Percentiles rank a stretch among this genome's conserved stretches.
Conservation (phyloP, 2,113 vertebrate genomes). For the Macrotis lagotis region DNA sequence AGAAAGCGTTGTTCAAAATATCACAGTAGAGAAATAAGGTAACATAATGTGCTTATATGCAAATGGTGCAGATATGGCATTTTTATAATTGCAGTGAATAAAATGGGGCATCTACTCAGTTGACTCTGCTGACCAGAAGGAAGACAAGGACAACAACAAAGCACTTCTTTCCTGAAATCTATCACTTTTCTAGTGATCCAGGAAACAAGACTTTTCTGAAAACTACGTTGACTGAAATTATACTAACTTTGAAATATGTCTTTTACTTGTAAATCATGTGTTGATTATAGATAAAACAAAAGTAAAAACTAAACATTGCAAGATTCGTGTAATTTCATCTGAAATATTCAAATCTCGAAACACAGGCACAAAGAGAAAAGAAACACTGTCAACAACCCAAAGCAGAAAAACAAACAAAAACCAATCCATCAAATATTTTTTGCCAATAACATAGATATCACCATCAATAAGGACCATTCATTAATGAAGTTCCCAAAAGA, state of each 20-base stretch:
- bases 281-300: background rate
- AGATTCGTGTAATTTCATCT: slow-evolving; percentile 34
- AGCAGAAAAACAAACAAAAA: slow-evolving; percentile 56
- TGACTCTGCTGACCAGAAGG: background rate
- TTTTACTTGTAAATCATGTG: background rate
- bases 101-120: slow-evolving; percentile 10
- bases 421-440: slow-evolving; percentile 5
- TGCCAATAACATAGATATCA: background rate
- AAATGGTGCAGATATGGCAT: slow-evolving; percentile 1
- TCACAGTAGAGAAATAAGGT: background rate
- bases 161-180: background rate
- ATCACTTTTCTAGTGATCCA: background rate
- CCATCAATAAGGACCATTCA: background rate
- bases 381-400: slow-evolving; percentile 23
- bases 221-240: background rate
- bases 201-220: slow-evolving; percentile 24
- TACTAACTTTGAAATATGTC: background rate
- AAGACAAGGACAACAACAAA: background rate
- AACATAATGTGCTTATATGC: slow-evolving; percentile 6
- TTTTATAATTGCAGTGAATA: slow-evolving; percentile 22
- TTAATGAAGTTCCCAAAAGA: slow-evolving; percentile 1
- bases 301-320: background rate
- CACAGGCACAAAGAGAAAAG: slow-evolving; percentile 2
- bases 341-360: slow-evolving; percentile 32
- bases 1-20: background rate